Conservation (phyloP, 2,888 invertebrate genomes). For the Scotopteryx bipunctaria region DNA sequence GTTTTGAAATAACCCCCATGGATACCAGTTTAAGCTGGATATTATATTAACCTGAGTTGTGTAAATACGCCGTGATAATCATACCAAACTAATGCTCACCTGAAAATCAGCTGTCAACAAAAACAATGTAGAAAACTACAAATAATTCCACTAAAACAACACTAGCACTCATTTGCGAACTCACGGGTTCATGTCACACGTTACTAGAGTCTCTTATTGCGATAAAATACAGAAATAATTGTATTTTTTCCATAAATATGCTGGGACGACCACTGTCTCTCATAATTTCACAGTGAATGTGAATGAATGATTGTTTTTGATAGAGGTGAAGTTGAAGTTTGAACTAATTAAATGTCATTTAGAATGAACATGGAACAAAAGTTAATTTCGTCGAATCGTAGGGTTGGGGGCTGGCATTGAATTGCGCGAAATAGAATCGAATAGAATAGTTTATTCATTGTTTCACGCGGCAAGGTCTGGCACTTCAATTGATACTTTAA, state of each 20-base stretch:
- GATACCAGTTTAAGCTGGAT: constrained; percentile 4
- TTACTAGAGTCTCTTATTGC: constrained; percentile 34
- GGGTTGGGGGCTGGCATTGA: too few relatives aligned
- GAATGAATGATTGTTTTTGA: constrained; percentile 11
- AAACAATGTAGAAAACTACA: constrained; percentile 40
- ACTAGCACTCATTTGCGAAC: constrained; percentile 42
- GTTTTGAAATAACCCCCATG: neutral
- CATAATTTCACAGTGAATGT: constrained; percentile 37
- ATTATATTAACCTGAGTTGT: neutral
- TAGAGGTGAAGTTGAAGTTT: neutral
- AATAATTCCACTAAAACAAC: constrained; percentile 39
- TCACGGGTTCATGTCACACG: constrained; percentile 44
- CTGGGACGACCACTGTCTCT: constrained; percentile 31
- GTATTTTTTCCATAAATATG: constrained; percentile 32
- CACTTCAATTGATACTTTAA: too few relatives aligned
- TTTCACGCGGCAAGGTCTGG: too few relatives aligned
- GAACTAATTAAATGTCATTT: too few relatives aligned
- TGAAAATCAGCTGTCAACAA: constrained; percentile 39
- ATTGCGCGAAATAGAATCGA: too few relatives aligned
- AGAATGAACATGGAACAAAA: too few relatives aligned
- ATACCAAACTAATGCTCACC: constrained; percentile 30
- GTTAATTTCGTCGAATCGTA: too few relatives aligned
- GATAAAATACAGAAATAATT: constrained; percentile 34
- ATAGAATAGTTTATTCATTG: too few relatives aligned
- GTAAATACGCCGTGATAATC: neutral